phyloP scores from a whole-genome alignment of 2,888 invertebrate species.

The Parnassius mnemosyne region DNA sequence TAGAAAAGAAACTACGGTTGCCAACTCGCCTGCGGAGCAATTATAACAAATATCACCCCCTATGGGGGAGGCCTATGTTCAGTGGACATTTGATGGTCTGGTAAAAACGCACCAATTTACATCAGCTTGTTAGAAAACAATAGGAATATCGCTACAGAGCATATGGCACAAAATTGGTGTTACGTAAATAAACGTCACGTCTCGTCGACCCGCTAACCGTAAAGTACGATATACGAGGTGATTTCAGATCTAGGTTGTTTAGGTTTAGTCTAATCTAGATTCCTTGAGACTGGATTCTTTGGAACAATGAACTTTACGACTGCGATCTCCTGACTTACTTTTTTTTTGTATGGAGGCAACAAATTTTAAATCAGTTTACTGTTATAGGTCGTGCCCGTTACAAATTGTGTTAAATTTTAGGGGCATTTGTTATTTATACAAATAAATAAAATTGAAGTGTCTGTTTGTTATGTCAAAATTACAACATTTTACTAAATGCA shows the following conservation, averaged over 20 bases:
- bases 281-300: slow-evolving; percentile 6
- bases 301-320: slow-evolving; percentile 9
- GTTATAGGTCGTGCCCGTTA: too few species aligned
- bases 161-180: slow-evolving; percentile 6
- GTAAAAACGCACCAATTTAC: not conserved
- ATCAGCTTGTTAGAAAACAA: not conserved
- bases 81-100: too few species aligned
- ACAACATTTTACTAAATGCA: too few species aligned
- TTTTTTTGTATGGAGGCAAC: not conserved
- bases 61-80: too few species aligned
- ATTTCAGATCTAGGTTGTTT: slow-evolving; percentile 12
- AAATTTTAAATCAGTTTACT: too few species aligned
- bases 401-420: too few species aligned
- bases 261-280: slow-evolving; percentile 3
- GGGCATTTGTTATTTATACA: too few species aligned
- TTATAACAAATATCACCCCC: too few species aligned
- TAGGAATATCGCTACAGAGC: not conserved
- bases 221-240: not conserved
- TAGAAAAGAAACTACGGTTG: too few species aligned
- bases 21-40: too few species aligned
- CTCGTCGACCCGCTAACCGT: slow-evolving; percentile 5
- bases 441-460: too few species aligned
- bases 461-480: too few species aligned
- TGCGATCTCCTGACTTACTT: not conserved
- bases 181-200: slow-evolving; percentile 8